These are phyloP conservation scores for Notechis scutatus DNA, from an alignment of 2,113 vertebrate genomes.

Conservation along the genomic window DNA sequence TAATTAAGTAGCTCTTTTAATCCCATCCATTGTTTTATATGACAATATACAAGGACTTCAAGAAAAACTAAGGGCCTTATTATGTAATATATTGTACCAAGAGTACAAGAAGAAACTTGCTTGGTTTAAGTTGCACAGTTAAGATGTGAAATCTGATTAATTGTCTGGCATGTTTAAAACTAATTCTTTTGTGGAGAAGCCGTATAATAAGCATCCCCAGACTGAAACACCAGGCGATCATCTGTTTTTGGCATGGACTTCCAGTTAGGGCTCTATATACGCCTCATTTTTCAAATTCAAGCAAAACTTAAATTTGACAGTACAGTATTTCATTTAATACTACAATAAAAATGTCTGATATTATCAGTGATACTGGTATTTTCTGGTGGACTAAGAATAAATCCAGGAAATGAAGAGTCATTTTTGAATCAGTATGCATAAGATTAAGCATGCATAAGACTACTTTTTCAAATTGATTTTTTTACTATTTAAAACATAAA, in stretches of 20 bases:
- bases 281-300: not conserved
- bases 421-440: not conserved
- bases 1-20: not conserved
- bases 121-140: not conserved
- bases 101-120: not conserved
- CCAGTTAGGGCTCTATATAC: not conserved
- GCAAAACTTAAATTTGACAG: not conserved
- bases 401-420: not conserved
- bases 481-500: not conserved
- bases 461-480: not conserved
- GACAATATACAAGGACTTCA: accelerated
- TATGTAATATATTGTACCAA: not conserved
- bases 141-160: not conserved
- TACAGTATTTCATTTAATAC: not conserved
- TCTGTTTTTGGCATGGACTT: not conserved
- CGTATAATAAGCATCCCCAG: not conserved
- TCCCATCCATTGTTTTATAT: not conserved
- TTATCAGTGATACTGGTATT: not conserved
- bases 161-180: not conserved
- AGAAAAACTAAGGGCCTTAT: not conserved
- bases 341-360: not conserved
- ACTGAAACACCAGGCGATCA: not conserved
- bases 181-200: not conserved
- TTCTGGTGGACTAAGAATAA: not conserved
- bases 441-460: not conserved